phyloP scores from a whole-genome alignment of 2,888 invertebrate genomes.

The Chrysolina oricalcia region DNA sequence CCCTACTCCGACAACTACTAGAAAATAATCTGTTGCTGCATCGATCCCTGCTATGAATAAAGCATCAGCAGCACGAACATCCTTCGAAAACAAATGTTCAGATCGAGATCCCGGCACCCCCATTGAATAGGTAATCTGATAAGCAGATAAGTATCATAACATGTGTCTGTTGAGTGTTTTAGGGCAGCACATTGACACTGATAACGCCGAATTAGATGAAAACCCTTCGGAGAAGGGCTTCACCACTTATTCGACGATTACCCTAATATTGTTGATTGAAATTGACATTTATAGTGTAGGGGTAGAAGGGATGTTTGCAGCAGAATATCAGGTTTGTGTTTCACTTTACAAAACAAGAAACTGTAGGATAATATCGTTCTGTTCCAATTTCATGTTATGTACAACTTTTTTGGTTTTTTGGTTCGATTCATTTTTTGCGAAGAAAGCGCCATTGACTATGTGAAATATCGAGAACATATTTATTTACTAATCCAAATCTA shows the following conservation, averaged over 20 bases:
- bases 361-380: too few relatives aligned
- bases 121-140: slow-evolving; percentile 62
- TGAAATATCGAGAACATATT: too few relatives aligned
- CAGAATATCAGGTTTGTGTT: background rate
- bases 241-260: slow-evolving; percentile 53
- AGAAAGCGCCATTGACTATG: too few relatives aligned
- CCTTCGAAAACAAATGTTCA: slow-evolving; percentile 36
- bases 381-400: too few relatives aligned
- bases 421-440: background rate
- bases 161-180: slow-evolving; percentile 68
- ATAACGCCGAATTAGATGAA: slow-evolving; percentile 54
- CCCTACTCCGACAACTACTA: background rate
- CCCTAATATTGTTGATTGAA: slow-evolving; percentile 48
- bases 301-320: background rate
- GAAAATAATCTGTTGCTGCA: slow-evolving; percentile 19
- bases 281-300: slow-evolving; percentile 43
- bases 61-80: slow-evolving; percentile 13
- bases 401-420: too few relatives aligned
- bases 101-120: slow-evolving; percentile 43
- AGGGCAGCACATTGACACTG: slow-evolving; percentile 57
- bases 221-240: slow-evolving; percentile 49
- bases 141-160: slow-evolving; percentile 69
- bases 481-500: too few relatives aligned
- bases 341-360: background rate
- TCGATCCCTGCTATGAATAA: slow-evolving; percentile 1